Evolutionary conservation across 2,888 invertebrate species (phyloP), one percentile per base, ranked within the genome.

Genomic region (Microchrysa polita): DNA sequence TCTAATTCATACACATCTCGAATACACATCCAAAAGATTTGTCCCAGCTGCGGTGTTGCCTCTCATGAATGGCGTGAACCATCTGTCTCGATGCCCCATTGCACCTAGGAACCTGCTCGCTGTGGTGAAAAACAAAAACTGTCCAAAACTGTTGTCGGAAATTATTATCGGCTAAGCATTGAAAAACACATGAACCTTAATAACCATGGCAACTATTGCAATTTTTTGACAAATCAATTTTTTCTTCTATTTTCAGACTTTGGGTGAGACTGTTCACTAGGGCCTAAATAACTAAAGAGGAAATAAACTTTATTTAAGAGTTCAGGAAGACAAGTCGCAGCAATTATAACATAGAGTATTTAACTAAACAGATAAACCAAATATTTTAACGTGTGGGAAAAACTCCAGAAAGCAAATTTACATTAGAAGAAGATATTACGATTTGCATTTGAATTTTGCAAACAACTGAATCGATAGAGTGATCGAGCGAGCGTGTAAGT

Each of bases 251-350:
- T 80, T 79, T 67, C 78, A 81, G 81, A 80, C 79, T 79, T 81
- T 80, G 79, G 80, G 79, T 80, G 80, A 80, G 80, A 80, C 79
- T 80, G 80, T 81, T 79, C 78, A 79, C 77, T 79, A 78, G 78
- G 79, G 78, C 78, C 78, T 79, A 78, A 77, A 77, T 52, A 34
- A 34, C 2, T 7, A 5, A 34, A 34, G 67, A 72, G 72, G 73
- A 44, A 69, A 75, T 61, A 74, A 69, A 75, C 60, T 53, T 75
- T 73, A 74, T 74, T 72, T 76, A 74, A 77, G 73, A 75, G 74
- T 73, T 72, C 71, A 73, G 69, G 72, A 75, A 77, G 22, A 76
- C 20, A 76, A 73, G 74, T 74, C 74, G 77, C 76, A 75, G 71
- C 44, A 63, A 74, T 72, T 77, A 76, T 42, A 67, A 34, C 74